Percentiles rank a stretch among this genome's conserved stretches.
phyloP scores from a whole-genome alignment of 2,888 invertebrate genomes.

The Raillietiella orientalis region DNA sequence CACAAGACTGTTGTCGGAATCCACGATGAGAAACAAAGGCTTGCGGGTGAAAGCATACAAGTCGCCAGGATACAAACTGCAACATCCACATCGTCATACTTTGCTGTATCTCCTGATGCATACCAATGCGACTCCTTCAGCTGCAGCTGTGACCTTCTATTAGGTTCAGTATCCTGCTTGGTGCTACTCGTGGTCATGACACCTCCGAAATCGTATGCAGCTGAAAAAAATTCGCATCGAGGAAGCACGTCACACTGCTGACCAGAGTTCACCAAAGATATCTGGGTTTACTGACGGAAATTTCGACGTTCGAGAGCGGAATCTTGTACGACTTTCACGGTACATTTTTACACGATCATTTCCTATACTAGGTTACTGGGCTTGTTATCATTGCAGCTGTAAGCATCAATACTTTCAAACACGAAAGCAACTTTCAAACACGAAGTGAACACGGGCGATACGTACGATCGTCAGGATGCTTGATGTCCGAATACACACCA shows the following conservation, averaged over 20 bases:
- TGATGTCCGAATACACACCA: slow-evolving; percentile 43
- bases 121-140: slow-evolving; percentile 21
- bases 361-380: no score
- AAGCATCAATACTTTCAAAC: no score
- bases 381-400: no score
- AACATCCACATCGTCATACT: slow-evolving; percentile 1
- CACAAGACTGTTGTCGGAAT: slow-evolving; percentile 76
- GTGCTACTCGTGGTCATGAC: slow-evolving; percentile 48
- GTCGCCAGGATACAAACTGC: slow-evolving; percentile 55
- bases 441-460: no score
- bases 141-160: slow-evolving; percentile 10
- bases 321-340: no score
- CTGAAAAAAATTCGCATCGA: slow-evolving; percentile 9
- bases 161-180: slow-evolving; percentile 25
- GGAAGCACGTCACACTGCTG: no score
- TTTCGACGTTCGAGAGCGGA: no score
- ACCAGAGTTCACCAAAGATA: no score
- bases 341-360: no score
- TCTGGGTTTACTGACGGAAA: no score
- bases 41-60: slow-evolving; percentile 67
- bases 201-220: slow-evolving; percentile 67
- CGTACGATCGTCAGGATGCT: slow-evolving; percentile 65
- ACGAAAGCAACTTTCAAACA: no score
- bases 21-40: slow-evolving; percentile 71
- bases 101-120: slow-evolving; percentile 6